These are phyloP conservation scores for Drosophila saltans DNA, from an alignment of 1,140 invertebrate species.

Conservation along the genomic window DNA sequence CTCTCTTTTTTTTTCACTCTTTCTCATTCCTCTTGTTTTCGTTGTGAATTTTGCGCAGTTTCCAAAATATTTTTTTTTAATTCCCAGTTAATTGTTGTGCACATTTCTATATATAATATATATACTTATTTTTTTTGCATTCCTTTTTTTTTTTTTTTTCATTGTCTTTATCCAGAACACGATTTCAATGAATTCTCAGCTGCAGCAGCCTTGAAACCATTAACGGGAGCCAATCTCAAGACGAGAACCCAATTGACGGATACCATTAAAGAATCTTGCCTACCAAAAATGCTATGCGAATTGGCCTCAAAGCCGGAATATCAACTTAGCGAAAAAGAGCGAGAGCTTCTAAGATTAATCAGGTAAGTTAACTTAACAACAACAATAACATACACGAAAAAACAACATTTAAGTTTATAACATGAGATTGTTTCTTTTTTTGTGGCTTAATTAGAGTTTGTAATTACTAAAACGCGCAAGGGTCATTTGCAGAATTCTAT, in stretches of 20 bases:
- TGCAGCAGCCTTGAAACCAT: conserved; percentile 64
- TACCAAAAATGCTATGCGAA: conserved; percentile 91
- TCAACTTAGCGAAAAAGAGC: conserved; percentile 89
- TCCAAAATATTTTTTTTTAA: neutral
- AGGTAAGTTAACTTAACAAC: conserved; percentile 84
- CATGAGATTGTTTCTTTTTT: neutral
- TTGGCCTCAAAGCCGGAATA: conserved; percentile 87
- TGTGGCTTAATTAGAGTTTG: neutral
- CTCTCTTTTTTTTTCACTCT: too few species aligned
- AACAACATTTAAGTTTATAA: neutral
- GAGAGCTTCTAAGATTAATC: conserved; percentile 87
- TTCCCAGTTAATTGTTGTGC: conserved; percentile 26
- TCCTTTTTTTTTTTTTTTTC: conserved; percentile 12
- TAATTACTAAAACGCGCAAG: conserved; percentile 13
- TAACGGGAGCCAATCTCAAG: conserved; percentile 61
- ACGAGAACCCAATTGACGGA: conserved; percentile 72
- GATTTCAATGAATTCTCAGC: conserved; percentile 75
- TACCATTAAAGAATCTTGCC: conserved; percentile 84
- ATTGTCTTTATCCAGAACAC: conserved; percentile 51
- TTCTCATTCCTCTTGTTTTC: conserved; percentile 3
- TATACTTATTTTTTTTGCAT: conserved; percentile 21
- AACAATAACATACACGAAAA: neutral
- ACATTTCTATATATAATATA: conserved; percentile 18
- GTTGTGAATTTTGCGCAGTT: conserved; percentile 25
- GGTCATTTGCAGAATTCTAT: conserved; percentile 8